Evolutionary conservation across 2,113 vertebrate genomes (phyloP).

Genomic region (Miniopterus natalensis): DNA sequence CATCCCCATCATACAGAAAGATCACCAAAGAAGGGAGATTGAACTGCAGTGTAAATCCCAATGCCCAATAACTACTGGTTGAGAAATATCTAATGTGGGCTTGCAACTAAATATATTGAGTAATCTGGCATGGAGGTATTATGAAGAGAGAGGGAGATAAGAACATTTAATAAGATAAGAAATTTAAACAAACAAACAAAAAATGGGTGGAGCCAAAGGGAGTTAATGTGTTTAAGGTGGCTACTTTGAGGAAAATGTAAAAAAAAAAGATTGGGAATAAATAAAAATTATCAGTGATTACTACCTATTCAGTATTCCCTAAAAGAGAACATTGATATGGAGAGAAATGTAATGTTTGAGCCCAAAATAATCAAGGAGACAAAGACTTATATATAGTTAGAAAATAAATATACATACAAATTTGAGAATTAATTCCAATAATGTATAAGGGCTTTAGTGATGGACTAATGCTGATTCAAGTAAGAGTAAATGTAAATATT

Average conservation of each 20-base stretch:
- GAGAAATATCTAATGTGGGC: not conserved
- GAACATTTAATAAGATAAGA: not conserved
- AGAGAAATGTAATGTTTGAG: not conserved
- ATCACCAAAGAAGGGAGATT: conserved; percentile 39
- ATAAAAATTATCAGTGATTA: not conserved
- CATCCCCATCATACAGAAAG: conserved; percentile 31
- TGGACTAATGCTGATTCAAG: not conserved
- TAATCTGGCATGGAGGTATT: not conserved
- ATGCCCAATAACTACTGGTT: not conserved
- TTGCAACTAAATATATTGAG: not conserved
- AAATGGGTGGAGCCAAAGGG: not conserved
- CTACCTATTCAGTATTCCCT: not conserved
- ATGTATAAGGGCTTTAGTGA: not conserved
- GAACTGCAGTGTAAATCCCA: conserved; percentile 32
- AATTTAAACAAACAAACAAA: not conserved
- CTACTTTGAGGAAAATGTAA: not conserved
- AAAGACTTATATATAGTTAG: not conserved
- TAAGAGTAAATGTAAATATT: not conserved
- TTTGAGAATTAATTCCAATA: not conserved
- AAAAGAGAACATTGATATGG: not conserved
- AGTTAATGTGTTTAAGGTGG: not conserved
- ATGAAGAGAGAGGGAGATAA: not conserved
- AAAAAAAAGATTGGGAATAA: not conserved
- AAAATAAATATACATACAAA: not conserved
- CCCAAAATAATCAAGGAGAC: not conserved